Conservation (phyloP, 2,113 vertebrate genomes). For the Meleagris gallopavo region DNA sequence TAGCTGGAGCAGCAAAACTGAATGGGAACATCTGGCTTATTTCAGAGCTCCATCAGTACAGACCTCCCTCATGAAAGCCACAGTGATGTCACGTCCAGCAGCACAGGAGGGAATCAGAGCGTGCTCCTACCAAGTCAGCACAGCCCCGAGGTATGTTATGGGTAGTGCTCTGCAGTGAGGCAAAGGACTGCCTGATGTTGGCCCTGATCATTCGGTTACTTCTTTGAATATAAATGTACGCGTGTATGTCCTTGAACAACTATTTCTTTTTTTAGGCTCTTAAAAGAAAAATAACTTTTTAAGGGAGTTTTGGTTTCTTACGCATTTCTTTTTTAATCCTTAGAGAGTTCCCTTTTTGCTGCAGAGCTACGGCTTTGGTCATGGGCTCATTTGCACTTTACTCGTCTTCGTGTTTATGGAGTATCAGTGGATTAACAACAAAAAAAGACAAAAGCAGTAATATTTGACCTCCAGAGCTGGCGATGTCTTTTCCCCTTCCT, state of each 20-base stretch:
- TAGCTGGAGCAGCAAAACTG: neutral
- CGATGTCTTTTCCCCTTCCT: neutral
- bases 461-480: neutral
- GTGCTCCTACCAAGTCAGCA: neutral
- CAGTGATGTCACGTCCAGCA: neutral
- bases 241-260: neutral
- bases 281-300: neutral
- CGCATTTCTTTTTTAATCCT: neutral
- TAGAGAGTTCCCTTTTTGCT: neutral
- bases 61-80: neutral
- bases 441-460: neutral
- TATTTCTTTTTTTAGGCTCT: neutral
- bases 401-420: neutral
- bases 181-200: neutral
- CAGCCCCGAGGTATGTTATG: neutral
- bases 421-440: neutral
- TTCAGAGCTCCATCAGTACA: neutral
- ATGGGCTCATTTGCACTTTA: neutral
- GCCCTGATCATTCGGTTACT: neutral
- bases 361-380: neutral
- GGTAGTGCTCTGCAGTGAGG: neutral
- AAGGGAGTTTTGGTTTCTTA: neutral
- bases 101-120: neutral
- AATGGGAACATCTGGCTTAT: slow-evolving; percentile 17
- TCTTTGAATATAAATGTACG: rapidly evolving